Conservation (phyloP, 2,113 vertebrate genomes). For the Lanius collurio region DNA sequence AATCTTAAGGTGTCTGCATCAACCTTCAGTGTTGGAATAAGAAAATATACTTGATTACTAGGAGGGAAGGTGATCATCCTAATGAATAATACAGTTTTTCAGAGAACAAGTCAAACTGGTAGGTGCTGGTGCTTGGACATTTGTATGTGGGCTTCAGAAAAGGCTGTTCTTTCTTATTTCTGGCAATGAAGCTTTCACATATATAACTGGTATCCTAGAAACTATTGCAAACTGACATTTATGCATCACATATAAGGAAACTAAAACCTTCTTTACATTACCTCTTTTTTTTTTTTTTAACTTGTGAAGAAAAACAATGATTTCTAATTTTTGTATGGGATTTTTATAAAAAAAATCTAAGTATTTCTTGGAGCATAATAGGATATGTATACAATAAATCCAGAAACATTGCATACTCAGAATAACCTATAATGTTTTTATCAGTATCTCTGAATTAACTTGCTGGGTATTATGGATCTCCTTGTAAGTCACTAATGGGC, state of each 20-base stretch:
- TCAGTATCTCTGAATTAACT: neutral
- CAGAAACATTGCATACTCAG: neutral
- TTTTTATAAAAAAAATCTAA: neutral
- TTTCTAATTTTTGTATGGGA: neutral
- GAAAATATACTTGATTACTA: neutral
- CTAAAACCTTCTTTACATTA: neutral
- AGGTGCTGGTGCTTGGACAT: neutral
- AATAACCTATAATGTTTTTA: neutral
- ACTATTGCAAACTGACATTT: slow-evolving; percentile 6
- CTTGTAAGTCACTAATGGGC: neutral
- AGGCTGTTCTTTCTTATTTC: neutral
- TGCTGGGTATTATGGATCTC: neutral
- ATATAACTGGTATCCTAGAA: slow-evolving; percentile 8
- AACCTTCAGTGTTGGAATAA: neutral
- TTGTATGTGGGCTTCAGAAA: neutral
- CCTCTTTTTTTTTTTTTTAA: neutral
- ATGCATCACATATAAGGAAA: neutral
- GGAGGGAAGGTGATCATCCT: neutral
- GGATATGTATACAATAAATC: neutral
- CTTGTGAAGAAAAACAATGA: neutral
- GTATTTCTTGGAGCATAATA: neutral
- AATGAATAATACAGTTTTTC: neutral
- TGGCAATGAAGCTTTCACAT: neutral
- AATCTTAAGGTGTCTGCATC: neutral
- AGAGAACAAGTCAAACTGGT: neutral